Evolutionary conservation across 1,140 invertebrate species (phyloP).

Genomic region (Trichoplusia ni): DNA sequence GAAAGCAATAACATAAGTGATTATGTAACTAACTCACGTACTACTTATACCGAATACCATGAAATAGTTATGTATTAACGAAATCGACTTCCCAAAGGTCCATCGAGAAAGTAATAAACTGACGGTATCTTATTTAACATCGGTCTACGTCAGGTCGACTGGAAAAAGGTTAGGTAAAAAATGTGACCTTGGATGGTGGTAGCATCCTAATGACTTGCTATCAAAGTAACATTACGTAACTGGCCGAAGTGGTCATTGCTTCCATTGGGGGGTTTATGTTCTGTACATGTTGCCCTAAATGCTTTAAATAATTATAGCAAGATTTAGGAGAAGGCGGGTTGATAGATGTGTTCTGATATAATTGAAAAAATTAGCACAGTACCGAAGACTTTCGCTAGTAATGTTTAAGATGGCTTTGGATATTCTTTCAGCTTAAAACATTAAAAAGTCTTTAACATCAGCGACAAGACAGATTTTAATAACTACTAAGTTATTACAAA

Average conservation of each 20-base stretch:
- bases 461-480: too few relatives aligned
- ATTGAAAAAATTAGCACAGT: not conserved
- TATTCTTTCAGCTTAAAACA: too few relatives aligned
- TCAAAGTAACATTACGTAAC: constrained; percentile 13
- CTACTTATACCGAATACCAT: not conserved
- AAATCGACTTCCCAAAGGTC: constrained; percentile 20
- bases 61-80: constrained; percentile 20
- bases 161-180: constrained; percentile 33
- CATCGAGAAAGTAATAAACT: constrained; percentile 36
- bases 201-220: constrained; percentile 19
- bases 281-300: too few relatives aligned
- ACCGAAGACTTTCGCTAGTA: too few relatives aligned
- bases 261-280: not conserved
- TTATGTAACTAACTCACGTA: not conserved
- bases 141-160: constrained; percentile 19
- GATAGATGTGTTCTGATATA: too few relatives aligned
- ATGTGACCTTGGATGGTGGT: constrained; percentile 1
- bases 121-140: constrained; percentile 25
- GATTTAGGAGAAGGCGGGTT: too few relatives aligned
- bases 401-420: too few relatives aligned
- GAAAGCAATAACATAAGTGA: not conserved
- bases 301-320: too few relatives aligned
- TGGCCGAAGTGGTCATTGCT: not conserved
- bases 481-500: too few relatives aligned
- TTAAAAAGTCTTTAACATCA: too few relatives aligned